Conservation (phyloP, 2,888 invertebrate species). For the Sepioteuthis lessoniana region DNA sequence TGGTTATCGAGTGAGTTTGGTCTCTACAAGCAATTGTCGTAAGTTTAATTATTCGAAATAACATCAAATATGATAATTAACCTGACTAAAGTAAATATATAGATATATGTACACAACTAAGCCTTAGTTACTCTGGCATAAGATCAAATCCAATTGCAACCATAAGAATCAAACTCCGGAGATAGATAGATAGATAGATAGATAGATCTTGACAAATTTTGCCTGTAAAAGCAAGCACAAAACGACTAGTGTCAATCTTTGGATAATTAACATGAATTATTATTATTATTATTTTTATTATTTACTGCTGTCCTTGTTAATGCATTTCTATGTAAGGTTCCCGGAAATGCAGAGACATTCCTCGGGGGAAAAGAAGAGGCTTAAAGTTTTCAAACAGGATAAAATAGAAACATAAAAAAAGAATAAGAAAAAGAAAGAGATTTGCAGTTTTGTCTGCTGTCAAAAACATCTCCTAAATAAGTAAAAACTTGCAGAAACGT, state of each 20-base stretch:
- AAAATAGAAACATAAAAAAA: not conserved
- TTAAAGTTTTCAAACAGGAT: not conserved
- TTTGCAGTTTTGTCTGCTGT: not conserved
- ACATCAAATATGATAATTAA: too few relatives aligned
- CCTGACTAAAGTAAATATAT: too few relatives aligned
- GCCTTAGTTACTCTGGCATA: too few relatives aligned
- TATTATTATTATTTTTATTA: not conserved
- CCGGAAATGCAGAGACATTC: not conserved
- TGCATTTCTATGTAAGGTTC: not conserved
- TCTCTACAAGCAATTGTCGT: too few relatives aligned
- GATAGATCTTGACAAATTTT: too few relatives aligned
- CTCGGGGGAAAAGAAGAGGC: not conserved
- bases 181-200: too few relatives aligned
- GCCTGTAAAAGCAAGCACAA: not conserved
- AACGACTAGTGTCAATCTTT: not conserved
- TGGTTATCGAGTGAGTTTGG: too few relatives aligned
- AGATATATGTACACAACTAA: too few relatives aligned
- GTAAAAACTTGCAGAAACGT: not conserved
- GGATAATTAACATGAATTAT: not conserved
- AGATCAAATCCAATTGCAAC: too few relatives aligned
- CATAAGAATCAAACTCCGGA: too few relatives aligned
- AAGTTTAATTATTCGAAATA: too few relatives aligned
- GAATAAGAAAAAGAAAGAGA: not conserved
- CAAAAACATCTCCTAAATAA: not conserved
- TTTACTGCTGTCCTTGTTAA: not conserved